These are phyloP conservation scores for Odontamblyopus rebecca DNA, from an alignment of 2,797 vertebrate genomes.

Conservation along the genomic window DNA sequence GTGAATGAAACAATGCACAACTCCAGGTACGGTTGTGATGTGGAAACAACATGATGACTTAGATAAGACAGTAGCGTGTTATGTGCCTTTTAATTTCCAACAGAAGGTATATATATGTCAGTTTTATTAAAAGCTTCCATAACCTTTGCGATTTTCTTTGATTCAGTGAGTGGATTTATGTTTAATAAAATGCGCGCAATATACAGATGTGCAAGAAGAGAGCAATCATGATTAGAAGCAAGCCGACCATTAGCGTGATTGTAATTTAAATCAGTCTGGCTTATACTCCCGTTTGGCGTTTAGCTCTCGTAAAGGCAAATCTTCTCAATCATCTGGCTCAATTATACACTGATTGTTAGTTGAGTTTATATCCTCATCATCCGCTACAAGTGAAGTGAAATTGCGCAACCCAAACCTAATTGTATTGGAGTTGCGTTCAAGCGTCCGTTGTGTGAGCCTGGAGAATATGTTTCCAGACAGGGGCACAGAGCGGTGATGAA, in stretches of 20 bases:
- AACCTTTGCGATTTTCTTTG: conserved; percentile 1
- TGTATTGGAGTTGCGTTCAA: conserved; percentile 14
- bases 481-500: conserved; percentile 12
- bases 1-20: too few relatives aligned
- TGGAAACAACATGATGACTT: too few relatives aligned
- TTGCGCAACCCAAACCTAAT: conserved; percentile 43
- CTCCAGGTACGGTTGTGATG: too few relatives aligned
- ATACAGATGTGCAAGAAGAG: conserved; percentile 45
- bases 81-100: background rate
- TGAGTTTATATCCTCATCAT: conserved; percentile 34
- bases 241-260: conserved; percentile 51
- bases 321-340: conserved; percentile 48
- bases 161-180: conserved; percentile 31
- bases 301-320: conserved; percentile 46
- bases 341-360: conserved; percentile 54
- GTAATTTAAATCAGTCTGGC: conserved; percentile 51
- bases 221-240: conserved; percentile 40
- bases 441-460: conserved; percentile 1
- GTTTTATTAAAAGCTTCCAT: background rate
- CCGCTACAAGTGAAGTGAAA: conserved; percentile 23
- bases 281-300: conserved; percentile 37
- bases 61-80: too few relatives aligned
- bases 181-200: conserved; percentile 34
- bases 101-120: background rate
- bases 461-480: conserved; percentile 9